Percentiles rank a stretch among this genome's conserved stretches.
Conservation (phyloP, 2,113 vertebrate species). For the Uropsilus gracilis region DNA sequence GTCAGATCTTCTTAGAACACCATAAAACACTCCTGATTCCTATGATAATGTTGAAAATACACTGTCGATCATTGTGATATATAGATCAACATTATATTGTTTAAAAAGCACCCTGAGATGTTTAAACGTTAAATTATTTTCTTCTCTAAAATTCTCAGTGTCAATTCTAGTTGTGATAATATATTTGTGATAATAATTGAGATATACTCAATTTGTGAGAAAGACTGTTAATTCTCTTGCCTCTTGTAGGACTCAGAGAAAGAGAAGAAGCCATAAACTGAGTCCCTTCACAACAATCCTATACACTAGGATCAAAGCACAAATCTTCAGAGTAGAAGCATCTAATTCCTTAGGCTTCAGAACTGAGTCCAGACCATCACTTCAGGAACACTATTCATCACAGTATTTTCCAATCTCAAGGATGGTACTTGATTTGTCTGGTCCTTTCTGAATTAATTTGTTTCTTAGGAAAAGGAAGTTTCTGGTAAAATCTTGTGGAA, state of each 20-base stretch:
- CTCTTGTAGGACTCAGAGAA: background rate
- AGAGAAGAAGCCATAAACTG: background rate
- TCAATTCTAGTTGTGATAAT: background rate
- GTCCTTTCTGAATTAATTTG: conserved; percentile 37
- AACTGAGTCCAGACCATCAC: background rate
- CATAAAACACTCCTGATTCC: conserved; percentile 39
- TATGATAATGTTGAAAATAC: conserved; percentile 29
- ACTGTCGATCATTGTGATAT: conserved; percentile 17
- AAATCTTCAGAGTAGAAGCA: background rate
- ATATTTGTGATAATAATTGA: conserved; percentile 28
- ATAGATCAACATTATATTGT: background rate
- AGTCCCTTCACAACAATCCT: background rate
- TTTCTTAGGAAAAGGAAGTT: conserved; percentile 38
- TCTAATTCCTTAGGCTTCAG: background rate
- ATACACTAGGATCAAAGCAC: background rate
- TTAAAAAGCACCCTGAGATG: conserved; percentile 45
- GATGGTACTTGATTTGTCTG: conserved; percentile 34
- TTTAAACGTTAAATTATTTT: conserved; percentile 52
- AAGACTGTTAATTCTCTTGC: conserved; percentile 11
- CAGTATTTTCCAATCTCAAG: background rate
- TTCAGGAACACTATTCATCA: background rate
- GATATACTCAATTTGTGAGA: background rate
- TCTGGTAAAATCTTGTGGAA: conserved; percentile 39
- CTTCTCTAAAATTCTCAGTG: conserved; percentile 10
- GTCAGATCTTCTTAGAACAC: background rate